Evolutionary conservation across 2,797 vertebrate genomes (phyloP).

Genomic region (Pempheris klunzingeri): DNA sequence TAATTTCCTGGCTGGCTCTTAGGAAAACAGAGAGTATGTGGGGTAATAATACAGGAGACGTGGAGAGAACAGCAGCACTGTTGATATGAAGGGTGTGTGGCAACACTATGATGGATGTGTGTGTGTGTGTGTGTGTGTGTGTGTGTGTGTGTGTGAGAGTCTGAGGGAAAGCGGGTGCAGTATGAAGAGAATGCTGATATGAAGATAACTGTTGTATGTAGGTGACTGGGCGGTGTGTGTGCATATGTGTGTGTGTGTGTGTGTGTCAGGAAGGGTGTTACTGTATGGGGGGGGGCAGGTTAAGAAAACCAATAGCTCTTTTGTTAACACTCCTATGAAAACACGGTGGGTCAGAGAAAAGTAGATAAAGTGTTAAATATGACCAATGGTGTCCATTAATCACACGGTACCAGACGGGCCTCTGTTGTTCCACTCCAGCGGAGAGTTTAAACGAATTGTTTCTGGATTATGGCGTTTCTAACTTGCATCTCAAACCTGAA

Average conservation of each 20-base stretch:
- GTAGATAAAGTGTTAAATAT: constrained; percentile 39
- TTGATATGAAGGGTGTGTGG: constrained; percentile 61
- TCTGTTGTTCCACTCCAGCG: not conserved
- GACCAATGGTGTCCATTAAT: constrained; percentile 20
- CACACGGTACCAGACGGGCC: not conserved
- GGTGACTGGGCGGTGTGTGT: constrained; percentile 47
- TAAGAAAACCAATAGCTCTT: constrained; percentile 57
- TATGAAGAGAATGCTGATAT: constrained; percentile 61
- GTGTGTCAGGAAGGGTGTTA: constrained; percentile 72
- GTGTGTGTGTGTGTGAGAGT: constrained; percentile 30
- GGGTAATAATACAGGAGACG: constrained; percentile 69
- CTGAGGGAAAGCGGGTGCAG: constrained; percentile 23
- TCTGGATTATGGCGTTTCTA: not conserved
- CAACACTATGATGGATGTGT: constrained; percentile 56
- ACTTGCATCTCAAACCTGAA: not conserved
- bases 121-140: constrained; percentile 32
- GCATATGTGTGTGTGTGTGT: constrained; percentile 50
- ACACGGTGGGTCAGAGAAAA: constrained; percentile 55
- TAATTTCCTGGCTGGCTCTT: constrained; percentile 80
- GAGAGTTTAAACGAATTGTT: not conserved
- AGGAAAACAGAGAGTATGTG: constrained; percentile 73
- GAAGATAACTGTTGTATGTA: constrained; percentile 49
- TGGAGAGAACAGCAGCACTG: constrained; percentile 45
- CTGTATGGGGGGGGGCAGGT: constrained; percentile 54
- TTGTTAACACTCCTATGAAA: constrained; percentile 67